Evolutionary conservation across 2,888 invertebrate species (phyloP), one percentile per base, ranked within the genome.

Genomic region (Cryptocephalus primarius): DNA sequence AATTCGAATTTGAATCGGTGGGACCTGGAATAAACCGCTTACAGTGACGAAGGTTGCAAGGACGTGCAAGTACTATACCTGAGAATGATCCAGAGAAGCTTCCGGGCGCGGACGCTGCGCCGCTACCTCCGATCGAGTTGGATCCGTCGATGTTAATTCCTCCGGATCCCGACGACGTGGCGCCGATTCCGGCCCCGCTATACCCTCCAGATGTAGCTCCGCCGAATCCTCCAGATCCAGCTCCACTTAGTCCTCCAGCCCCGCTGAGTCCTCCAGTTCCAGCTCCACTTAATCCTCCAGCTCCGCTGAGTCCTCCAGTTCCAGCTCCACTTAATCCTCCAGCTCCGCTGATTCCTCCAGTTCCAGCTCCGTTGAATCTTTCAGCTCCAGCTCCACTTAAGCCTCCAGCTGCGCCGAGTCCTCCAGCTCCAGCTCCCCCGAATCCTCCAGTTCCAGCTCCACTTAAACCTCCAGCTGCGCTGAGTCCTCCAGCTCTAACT

Each of bases 151-250:
- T 4, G 31, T 38, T 9, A 8, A n/a, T n/a, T 22, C 13, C 8
- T 32, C 43, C 42, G 32, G 13, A 14, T 8, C 39, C n/a, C 44
- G 46, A 10, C 41, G 10, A 9, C 42, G 43, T 42, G 38, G 46
- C 1, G 47, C 41, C 2, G n/a, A 36, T n/a, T 10, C 38, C 39
- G 31, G 39, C 42, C 4, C 33, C 13, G 10, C 39, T 12, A 33
- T 31, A 43, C 9, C 41, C 39, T 39, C 39, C 39, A 1, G 12
- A 9, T n/a, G 13, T 14, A 13, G 13, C 14, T 11, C 31, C 32
- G 14, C 14, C 41, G 8, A 32, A 2, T 40, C 10, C 9, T 44
- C 49, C 32, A 36, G 33, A 31, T 47, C 44, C 34, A 8, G 39
- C 11, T 8, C 46, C 46, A 9, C 42, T 1, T 38, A n/a, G 8